A percentile compares a stretch with the other conserved stretches of the same genome.
phyloP scores from a whole-genome alignment of 2,888 invertebrate genomes.

The Eupithecia insigniata region DNA sequence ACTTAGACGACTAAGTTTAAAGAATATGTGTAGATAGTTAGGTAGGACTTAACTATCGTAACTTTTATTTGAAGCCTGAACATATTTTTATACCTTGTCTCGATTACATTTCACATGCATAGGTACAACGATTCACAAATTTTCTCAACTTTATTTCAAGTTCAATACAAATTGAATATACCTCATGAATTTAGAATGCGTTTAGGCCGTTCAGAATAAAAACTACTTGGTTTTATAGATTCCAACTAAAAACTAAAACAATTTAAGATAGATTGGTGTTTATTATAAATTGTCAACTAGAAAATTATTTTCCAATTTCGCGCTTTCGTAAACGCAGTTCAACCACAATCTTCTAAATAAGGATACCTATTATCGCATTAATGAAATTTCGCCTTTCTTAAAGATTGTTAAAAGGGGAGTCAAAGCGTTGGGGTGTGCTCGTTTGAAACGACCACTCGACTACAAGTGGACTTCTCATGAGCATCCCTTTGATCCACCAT shows the following conservation, averaged over 20 bases:
- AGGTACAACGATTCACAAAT: conserved; percentile 1
- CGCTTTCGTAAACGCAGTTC: background rate
- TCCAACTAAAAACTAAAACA: background rate
- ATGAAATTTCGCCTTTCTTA: conserved; percentile 58
- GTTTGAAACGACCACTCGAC: conserved; percentile 67
- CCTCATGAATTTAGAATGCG: conserved; percentile 10
- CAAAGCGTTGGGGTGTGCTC: conserved; percentile 61
- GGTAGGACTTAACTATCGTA: background rate
- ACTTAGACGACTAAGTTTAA: background rate
- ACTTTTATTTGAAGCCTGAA: background rate
- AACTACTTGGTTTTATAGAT: background rate
- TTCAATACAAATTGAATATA: conserved; percentile 13
- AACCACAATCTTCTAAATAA: conserved; percentile 27
- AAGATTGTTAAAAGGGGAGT: conserved; percentile 62
- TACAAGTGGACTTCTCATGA: conserved; percentile 67
- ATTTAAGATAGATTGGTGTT: background rate
- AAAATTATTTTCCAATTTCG: background rate
- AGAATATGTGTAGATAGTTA: background rate
- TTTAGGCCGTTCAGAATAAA: background rate
- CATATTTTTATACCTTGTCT: background rate
- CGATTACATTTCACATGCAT: conserved; percentile 9
- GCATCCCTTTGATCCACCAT: conserved; percentile 76
- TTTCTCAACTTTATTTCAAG: conserved; percentile 8
- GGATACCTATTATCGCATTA: conserved; percentile 52
- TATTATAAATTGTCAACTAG: background rate